A percentile compares a stretch with the other conserved stretches of the same genome.
phyloP scores from a whole-genome alignment of 2,797 vertebrate species.

The Epinephelus coioides region DNA sequence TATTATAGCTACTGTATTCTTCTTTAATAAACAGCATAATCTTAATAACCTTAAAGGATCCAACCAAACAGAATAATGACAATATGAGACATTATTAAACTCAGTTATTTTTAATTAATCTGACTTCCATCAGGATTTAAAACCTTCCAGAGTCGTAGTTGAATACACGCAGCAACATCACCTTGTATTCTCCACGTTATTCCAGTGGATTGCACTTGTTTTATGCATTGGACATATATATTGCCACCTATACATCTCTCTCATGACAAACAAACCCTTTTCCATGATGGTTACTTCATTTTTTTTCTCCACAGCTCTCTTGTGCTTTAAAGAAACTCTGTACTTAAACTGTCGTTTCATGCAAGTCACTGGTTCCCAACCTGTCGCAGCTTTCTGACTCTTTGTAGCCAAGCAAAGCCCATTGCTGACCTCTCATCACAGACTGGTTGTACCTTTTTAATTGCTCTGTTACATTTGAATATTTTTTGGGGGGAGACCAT shows the following conservation, averaged over 20 bases:
- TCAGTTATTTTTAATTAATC: background rate
- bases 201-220: background rate
- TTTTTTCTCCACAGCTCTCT: background rate
- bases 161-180: background rate
- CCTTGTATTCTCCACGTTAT: background rate
- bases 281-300: rapidly evolving
- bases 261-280: background rate
- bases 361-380: background rate
- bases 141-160: background rate
- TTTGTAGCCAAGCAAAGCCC: background rate
- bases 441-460: background rate
- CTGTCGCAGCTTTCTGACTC: background rate
- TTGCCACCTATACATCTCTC: background rate
- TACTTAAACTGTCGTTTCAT: background rate
- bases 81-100: background rate
- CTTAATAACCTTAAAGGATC: background rate
- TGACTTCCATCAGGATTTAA: background rate
- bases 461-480: background rate
- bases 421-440: background rate
- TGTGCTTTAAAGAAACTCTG: background rate
- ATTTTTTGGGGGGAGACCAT: rapidly evolving
- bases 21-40: background rate
- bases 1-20: background rate
- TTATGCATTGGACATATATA: background rate
- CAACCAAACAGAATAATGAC: background rate